Conservation (phyloP, 2,797 vertebrate species). For the Lycodopsis pacificus region DNA sequence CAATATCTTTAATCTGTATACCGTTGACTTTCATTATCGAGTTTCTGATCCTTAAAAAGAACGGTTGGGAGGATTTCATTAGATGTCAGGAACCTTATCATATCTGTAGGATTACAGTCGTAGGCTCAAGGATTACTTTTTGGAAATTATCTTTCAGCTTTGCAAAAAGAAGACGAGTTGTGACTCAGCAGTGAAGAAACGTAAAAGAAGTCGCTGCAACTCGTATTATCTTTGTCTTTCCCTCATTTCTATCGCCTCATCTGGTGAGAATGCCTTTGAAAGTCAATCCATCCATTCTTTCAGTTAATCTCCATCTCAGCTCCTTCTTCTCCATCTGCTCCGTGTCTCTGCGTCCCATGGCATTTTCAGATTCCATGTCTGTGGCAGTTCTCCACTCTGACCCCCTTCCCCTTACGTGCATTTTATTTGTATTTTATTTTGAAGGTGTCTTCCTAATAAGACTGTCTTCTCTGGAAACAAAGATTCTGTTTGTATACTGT, state of each 20-base stretch:
- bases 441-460: background rate
- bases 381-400: slow-evolving; percentile 6
- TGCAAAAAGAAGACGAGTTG: slow-evolving; percentile 17
- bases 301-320: slow-evolving; percentile 42
- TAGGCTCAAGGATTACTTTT: slow-evolving; percentile 57
- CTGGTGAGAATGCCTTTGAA: slow-evolving; percentile 51
- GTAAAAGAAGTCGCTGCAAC: slow-evolving; percentile 44
- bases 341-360: slow-evolving; percentile 5
- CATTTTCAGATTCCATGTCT: background rate
- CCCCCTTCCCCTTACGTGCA: background rate
- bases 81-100: slow-evolving; percentile 53
- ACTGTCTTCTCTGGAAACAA: background rate
- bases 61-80: slow-evolving; percentile 37
- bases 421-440: background rate
- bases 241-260: slow-evolving; percentile 43
- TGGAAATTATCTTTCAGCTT: slow-evolving; percentile 57
- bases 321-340: slow-evolving; percentile 18
- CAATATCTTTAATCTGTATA: slow-evolving; percentile 62
- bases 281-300: slow-evolving; percentile 46
- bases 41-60: slow-evolving; percentile 40
- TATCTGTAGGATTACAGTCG: slow-evolving; percentile 61
- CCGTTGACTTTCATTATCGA: slow-evolving; percentile 55
- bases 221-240: slow-evolving; percentile 35
- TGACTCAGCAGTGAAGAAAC: slow-evolving; percentile 45
- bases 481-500: slow-evolving; percentile 4